These are phyloP conservation scores for Eulemur coronatus DNA, from an alignment of 2,797 vertebrate genomes.

Conservation along the genomic window DNA sequence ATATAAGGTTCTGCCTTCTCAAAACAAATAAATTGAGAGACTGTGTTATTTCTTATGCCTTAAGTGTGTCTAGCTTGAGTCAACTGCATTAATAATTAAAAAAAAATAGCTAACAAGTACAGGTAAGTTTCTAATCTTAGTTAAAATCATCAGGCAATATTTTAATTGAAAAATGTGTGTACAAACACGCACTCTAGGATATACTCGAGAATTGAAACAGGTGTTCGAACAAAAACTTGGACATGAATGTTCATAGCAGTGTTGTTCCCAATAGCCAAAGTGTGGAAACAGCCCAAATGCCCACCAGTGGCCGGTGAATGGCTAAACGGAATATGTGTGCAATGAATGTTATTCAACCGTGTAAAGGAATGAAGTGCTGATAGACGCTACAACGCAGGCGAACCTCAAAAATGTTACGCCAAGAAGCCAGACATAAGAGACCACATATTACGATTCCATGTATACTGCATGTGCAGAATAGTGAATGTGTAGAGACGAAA, in stretches of 20 bases:
- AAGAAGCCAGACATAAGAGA: not conserved
- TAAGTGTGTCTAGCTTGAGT: not conserved
- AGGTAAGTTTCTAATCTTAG: not conserved
- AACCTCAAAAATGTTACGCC: not conserved
- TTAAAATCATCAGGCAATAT: not conserved
- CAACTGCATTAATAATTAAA: not conserved
- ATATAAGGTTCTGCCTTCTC: not conserved
- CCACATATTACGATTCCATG: rapidly evolving
- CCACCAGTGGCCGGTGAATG: not conserved
- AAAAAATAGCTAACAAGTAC: not conserved
- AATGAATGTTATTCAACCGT: rapidly evolving
- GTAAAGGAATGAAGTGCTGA: not conserved
- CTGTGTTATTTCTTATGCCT: not conserved
- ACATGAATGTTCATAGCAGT: rapidly evolving
- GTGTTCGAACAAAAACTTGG: not conserved
- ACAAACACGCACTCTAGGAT: no score
- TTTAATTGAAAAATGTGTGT: not conserved
- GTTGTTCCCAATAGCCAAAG: rapidly evolving
- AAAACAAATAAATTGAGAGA: not conserved
- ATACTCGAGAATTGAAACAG: not conserved
- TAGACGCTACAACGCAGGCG: rapidly evolving
- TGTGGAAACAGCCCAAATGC: not conserved
- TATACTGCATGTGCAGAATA: not conserved
- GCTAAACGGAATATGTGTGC: rapidly evolving
- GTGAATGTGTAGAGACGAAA: not conserved